Evolutionary conservation across 2,113 vertebrate species (phyloP).

Genomic region (Chlorodrepanis virens): DNA sequence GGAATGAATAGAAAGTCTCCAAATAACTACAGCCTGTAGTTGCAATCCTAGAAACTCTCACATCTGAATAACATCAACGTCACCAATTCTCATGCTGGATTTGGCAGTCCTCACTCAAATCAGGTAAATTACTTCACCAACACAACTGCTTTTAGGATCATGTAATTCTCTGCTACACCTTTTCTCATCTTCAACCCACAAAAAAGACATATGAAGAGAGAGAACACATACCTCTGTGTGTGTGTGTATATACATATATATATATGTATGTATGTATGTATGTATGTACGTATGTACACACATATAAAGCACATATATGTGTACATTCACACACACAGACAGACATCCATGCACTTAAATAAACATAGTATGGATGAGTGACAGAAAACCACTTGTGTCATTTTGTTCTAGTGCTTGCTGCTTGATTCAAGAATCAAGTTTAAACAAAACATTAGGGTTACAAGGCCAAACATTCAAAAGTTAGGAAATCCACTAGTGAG

Average conservation of each 20-base stretch:
- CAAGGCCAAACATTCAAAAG: neutral
- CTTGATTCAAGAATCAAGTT: neutral
- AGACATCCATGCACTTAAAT: neutral
- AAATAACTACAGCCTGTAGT: neutral
- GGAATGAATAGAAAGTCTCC: conserved; percentile 34
- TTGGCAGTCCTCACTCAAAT: neutral
- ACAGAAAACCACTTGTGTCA: neutral
- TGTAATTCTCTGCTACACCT: neutral
- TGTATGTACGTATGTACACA: no score
- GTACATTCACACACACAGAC: neutral
- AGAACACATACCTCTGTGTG: neutral
- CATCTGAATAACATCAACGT: conserved; percentile 46
- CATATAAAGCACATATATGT: neutral
- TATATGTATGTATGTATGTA: no score
- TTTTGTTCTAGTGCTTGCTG: neutral
- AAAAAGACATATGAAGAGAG: neutral
- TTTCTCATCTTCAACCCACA: neutral
- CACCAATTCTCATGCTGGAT: conserved; percentile 26
- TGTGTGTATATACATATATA: fast-evolving
- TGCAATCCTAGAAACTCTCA: conserved; percentile 22
- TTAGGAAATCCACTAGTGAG: neutral
- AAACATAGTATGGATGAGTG: neutral
- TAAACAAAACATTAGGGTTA: neutral
- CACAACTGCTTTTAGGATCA: neutral
- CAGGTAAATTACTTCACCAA: conserved; percentile 28